phyloP scores from a whole-genome alignment of 2,113 vertebrate species.

The Leptosomus discolor region DNA sequence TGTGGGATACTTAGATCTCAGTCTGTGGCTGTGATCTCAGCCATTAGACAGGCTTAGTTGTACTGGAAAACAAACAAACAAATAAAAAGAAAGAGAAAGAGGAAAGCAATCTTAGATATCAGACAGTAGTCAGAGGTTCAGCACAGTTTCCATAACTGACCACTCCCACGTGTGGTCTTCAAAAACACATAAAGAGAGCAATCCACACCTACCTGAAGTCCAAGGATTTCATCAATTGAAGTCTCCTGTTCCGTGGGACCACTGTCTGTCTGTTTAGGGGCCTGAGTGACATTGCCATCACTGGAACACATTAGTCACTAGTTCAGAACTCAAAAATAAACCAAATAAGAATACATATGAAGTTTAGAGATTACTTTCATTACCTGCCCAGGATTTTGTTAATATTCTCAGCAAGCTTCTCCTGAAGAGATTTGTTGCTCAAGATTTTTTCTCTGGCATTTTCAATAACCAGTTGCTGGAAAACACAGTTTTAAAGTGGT shows the following conservation, averaged over 20 bases:
- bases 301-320: conserved; percentile 68
- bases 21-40: too few relatives aligned
- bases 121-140: background rate
- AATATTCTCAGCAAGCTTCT: conserved; percentile 98
- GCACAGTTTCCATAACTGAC: background rate
- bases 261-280: conserved; percentile 80
- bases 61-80: background rate
- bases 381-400: conserved; percentile 97
- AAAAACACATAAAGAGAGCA: background rate
- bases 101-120: background rate
- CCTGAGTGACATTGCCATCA: conserved; percentile 80
- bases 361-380: conserved; percentile 5
- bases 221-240: conserved; percentile 96
- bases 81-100: background rate
- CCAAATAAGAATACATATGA: background rate
- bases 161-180: background rate
- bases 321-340: background rate
- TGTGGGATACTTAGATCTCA: background rate
- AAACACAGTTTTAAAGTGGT: conserved; percentile 52
- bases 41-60: background rate
- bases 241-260: conserved; percentile 84
- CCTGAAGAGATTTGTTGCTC: conserved; percentile 91
- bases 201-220: conserved; percentile 84
- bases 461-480: conserved; percentile 97
- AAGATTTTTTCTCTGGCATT: conserved; percentile 97